These are phyloP conservation scores for Zaprionus taronus DNA, from an alignment of 1,140 invertebrate genomes.

Conservation along the genomic window DNA sequence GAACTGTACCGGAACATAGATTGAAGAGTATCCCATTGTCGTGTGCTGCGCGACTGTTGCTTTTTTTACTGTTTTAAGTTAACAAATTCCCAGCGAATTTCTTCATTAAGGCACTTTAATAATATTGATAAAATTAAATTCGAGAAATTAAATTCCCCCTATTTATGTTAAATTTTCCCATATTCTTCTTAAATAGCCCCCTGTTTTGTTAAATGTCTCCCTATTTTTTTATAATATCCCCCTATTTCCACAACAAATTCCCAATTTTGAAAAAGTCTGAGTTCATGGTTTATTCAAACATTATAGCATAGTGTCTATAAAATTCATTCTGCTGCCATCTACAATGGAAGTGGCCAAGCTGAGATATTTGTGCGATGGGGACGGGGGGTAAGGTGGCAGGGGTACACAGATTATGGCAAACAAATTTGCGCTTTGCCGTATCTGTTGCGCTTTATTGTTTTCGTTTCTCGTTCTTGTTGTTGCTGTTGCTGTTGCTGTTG, in stretches of 20 bases:
- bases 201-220: too few relatives aligned
- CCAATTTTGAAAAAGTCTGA: too few relatives aligned
- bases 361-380: not conserved
- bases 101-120: too few relatives aligned
- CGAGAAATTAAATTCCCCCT: too few relatives aligned
- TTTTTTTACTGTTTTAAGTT: not conserved
- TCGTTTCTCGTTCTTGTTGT: conserved; percentile 30
- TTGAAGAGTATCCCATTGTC: too few relatives aligned
- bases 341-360: not conserved
- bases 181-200: too few relatives aligned
- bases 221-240: too few relatives aligned
- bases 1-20: too few relatives aligned
- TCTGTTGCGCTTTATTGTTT: conserved; percentile 58
- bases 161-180: too few relatives aligned
- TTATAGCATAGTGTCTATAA: conserved; percentile 3
- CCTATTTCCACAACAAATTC: too few relatives aligned
- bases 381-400: not conserved
- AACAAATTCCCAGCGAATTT: not conserved
- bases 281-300: not conserved
- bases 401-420: conserved; percentile 23
- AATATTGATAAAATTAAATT: too few relatives aligned
- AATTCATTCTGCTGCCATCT: conserved; percentile 2
- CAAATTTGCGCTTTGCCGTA: conserved; percentile 31
- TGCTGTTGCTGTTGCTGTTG: conserved; percentile 11
- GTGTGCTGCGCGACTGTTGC: too few relatives aligned